Base-by-base conservation (phyloP, 2,797 vertebrate genomes). In the Poeciliopsis presidionis region DNA sequence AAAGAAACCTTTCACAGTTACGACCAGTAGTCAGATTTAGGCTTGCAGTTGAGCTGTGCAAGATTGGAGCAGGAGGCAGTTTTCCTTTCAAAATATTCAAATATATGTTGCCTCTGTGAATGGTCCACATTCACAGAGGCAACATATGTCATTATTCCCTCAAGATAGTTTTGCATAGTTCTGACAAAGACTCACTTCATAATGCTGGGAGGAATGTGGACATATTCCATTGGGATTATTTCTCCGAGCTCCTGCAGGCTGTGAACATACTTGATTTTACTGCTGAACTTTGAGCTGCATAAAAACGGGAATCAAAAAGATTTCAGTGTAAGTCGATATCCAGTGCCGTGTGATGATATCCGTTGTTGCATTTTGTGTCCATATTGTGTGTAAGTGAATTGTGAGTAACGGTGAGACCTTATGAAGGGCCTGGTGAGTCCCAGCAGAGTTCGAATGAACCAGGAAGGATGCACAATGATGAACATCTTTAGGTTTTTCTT, bases 401-500 rank as follows among this genome's bases (percentile, higher is more conserved):
- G 33, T 5, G 55, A 59, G 57, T 30, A 46, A 76, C 7, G 39
- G 1, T 16, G 41, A 77, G 61, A 95, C 97, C 97, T 98, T 95
- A 98, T 98, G 90, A 98, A 98, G 85, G 97, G 97, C 79, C 97
- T 94, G 81, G 96, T 98, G 84, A 98, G 95, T 79, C 97, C 97
- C 90, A 98, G 94, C 88, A 98, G 95, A 74, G 97, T 98, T 84
- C 97, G 95, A 90, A 98, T 98, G 90, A 98, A 98, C 97, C 97
- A 98, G 7, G 97, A 98, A 0, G 97, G 97, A 87, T 98, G 97
- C 83, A 98, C 97, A 76, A 98, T 98, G 87, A 98, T 97, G 90
- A 98, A 98, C 67, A 97, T 97, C 86, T 98, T 98, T 73, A 98
- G 93, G 89, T 98, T 98, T 94, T 98, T 98, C 92, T 97, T 96